A percentile compares a stretch with the other conserved stretches of the same genome.
Conservation (phyloP, 1,140 invertebrate genomes). For the Caerostris darwini region DNA sequence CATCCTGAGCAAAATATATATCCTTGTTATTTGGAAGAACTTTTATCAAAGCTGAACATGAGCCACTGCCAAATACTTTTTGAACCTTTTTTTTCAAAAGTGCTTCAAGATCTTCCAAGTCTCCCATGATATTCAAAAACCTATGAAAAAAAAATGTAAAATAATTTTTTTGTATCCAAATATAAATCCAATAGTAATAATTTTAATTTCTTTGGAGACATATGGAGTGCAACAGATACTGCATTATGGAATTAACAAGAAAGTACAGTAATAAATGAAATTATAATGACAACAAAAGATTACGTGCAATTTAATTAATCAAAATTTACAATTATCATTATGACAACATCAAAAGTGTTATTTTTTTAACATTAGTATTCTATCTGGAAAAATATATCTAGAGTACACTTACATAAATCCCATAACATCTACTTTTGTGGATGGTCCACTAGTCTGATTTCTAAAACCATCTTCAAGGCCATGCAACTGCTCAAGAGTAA, state of each 20-base stretch:
- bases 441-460: slow-evolving; percentile 79
- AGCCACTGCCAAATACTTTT: slow-evolving; percentile 81
- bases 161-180: neutral
- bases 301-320: neutral
- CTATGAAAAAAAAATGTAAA: slow-evolving; percentile 73
- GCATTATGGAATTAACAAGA: no score
- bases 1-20: slow-evolving; percentile 86
- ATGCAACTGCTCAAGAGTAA: slow-evolving; percentile 83
- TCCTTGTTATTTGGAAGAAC: slow-evolving; percentile 84
- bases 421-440: slow-evolving; percentile 80
- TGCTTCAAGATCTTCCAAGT: slow-evolving; percentile 88
- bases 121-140: slow-evolving; percentile 84
- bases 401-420: slow-evolving; percentile 78
- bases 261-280: neutral
- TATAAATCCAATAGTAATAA: neutral
- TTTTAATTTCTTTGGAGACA: neutral
- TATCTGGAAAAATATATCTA: neutral
- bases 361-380: neutral
- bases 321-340: neutral
- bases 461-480: slow-evolving; percentile 83
- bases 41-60: slow-evolving; percentile 86
- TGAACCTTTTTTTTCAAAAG: slow-evolving; percentile 80
- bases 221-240: neutral
- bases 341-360: neutral
- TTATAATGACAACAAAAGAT: neutral